Conservation (phyloP, 2,888 invertebrate species). For the Platycnemis pennipes region DNA sequence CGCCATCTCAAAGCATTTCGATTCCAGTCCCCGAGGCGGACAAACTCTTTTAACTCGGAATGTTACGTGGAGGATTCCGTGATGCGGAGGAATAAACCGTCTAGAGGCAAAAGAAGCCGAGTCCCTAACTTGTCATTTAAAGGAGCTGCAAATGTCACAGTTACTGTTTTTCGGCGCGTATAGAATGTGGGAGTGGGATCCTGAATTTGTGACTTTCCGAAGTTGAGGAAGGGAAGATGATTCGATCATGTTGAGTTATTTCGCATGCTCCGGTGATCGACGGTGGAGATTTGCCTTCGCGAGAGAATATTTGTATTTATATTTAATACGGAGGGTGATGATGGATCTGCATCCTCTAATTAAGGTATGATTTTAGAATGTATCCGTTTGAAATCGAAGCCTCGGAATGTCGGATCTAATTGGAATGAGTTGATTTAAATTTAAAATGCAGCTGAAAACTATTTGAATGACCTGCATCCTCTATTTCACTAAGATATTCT, state of each 20-base stretch:
- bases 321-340: neutral
- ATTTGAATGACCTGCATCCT: no score
- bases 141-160: neutral
- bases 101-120: constrained; percentile 17
- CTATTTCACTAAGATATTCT: no score
- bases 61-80: constrained; percentile 32
- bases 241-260: neutral
- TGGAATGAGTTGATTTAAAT: no score
- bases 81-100: constrained; percentile 28
- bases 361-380: neutral
- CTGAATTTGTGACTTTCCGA: no score
- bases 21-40: constrained; percentile 35
- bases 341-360: neutral
- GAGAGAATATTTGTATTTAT: neutral
- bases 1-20: neutral
- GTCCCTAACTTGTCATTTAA: constrained; percentile 15
- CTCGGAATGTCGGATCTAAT: no score
- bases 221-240: neutral
- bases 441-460: no score
- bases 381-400: neutral
- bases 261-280: neutral
- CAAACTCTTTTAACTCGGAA: constrained; percentile 24
- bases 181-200: neutral
- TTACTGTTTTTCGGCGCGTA: neutral
- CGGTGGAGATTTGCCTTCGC: neutral